These are phyloP conservation scores for Trichacis sp. DNA, from an alignment of 2,888 invertebrate species.

Conservation along the genomic window DNA sequence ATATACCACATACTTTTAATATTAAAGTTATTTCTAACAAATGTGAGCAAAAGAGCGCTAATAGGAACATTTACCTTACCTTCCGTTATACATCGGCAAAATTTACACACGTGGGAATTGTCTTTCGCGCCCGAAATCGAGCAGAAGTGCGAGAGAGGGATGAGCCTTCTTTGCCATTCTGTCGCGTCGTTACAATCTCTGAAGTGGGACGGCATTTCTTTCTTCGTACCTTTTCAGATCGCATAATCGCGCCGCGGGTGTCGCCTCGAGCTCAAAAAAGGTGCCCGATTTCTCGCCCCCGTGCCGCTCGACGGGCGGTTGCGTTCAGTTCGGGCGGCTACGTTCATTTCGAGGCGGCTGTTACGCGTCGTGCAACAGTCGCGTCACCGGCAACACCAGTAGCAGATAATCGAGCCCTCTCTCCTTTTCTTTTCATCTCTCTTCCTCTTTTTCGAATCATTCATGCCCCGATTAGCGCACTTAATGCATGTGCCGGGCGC, in stretches of 20 bases:
- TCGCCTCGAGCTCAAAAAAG: conserved; percentile 56
- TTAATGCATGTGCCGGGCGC: conserved; percentile 53
- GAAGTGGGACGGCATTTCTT: conserved; percentile 13
- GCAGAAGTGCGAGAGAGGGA: background rate
- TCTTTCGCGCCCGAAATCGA: background rate
- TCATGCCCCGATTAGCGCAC: conserved; percentile 63
- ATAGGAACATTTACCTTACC: too few relatives aligned
- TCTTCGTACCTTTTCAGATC: conserved; percentile 37
- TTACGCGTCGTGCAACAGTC: conserved; percentile 45
- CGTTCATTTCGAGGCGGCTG: too few relatives aligned
- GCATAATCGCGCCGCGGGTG: conserved; percentile 56
- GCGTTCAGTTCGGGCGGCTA: conserved; percentile 23
- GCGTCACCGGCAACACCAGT: conserved; percentile 41
- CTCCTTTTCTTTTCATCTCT: conserved; percentile 42
- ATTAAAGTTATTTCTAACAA: too few relatives aligned
- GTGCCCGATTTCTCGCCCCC: conserved; percentile 68
- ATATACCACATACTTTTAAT: too few relatives aligned
- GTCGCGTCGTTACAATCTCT: conserved; percentile 25
- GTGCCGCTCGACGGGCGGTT: conserved; percentile 60
- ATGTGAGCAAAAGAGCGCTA: too few relatives aligned
- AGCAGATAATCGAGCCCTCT: conserved; percentile 34
- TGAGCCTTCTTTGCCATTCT: conserved; percentile 11
- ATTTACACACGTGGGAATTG: too few relatives aligned
- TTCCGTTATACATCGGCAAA: too few relatives aligned
- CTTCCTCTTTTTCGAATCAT: conserved; percentile 48